Conservation (phyloP, 2,888 invertebrate genomes). For the Cecidostiba fungosa region DNA sequence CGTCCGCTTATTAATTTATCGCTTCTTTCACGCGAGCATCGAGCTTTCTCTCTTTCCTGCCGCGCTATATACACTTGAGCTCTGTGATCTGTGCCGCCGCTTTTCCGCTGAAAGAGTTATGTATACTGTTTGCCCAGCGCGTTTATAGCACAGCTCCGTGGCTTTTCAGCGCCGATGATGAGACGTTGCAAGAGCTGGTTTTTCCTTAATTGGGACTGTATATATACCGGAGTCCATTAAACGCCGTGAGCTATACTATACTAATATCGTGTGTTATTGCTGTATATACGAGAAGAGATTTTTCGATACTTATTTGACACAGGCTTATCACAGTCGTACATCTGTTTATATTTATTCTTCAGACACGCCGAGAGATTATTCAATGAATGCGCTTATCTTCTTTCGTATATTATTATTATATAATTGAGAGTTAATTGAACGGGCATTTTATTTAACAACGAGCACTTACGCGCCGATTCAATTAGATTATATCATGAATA, state of each 20-base stretch:
- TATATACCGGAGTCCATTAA: not conserved
- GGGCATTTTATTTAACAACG: not conserved
- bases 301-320: too few relatives aligned
- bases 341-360: too few relatives aligned
- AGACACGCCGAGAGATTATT: too few relatives aligned
- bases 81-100: not conserved
- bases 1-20: slow-evolving; percentile 62
- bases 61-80: not conserved
- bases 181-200: not conserved
- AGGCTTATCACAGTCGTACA: too few relatives aligned
- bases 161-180: not conserved
- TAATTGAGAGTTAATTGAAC: not conserved
- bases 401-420: not conserved
- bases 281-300: not conserved
- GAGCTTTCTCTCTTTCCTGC: not conserved
- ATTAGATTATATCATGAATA: too few relatives aligned
- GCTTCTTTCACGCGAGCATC: slow-evolving; percentile 36
- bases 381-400: too few relatives aligned
- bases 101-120: not conserved
- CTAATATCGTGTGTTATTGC: not conserved
- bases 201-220: not conserved
- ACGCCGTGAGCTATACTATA: not conserved
- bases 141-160: too few relatives aligned
- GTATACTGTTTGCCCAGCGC: not conserved
- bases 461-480: too few relatives aligned